phyloP scores from a whole-genome alignment of 2,888 invertebrate genomes.

The Chalcis sispes region DNA sequence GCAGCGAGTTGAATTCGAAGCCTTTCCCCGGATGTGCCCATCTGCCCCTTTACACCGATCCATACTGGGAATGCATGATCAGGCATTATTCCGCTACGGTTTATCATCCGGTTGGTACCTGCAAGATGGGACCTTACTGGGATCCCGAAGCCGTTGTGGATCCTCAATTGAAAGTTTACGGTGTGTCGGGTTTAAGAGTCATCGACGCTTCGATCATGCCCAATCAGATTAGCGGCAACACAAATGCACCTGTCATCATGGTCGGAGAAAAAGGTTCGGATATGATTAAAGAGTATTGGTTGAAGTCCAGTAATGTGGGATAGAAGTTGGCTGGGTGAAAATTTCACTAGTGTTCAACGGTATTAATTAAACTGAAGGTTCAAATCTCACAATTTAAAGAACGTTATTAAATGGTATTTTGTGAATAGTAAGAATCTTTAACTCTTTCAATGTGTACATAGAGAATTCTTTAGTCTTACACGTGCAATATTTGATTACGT shows the following conservation, averaged over 20 bases:
- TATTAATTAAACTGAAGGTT: no score
- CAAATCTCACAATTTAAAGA: no score
- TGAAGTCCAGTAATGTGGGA: constrained; percentile 65
- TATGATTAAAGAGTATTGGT: constrained; percentile 90
- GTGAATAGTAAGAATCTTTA: no score
- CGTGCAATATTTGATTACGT: no score
- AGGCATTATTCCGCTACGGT: constrained; percentile 87
- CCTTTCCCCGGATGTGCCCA: constrained; percentile 88
- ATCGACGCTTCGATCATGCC: constrained; percentile 93
- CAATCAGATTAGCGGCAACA: constrained; percentile 89
- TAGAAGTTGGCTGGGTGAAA: background rate
- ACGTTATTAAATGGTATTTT: no score
- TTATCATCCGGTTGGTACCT: constrained; percentile 91
- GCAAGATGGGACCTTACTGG: constrained; percentile 93
- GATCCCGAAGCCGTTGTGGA: constrained; percentile 90
- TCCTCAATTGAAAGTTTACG: constrained; percentile 87
- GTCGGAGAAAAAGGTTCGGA: constrained; percentile 93
- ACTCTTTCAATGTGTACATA: no score
- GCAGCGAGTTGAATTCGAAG: constrained; percentile 83
- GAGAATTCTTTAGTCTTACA: no score
- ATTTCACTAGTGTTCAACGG: background rate
- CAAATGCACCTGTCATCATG: constrained; percentile 92
- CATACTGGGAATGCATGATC: constrained; percentile 93
- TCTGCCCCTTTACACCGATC: constrained; percentile 83
- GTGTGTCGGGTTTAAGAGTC: constrained; percentile 86